phyloP scores from a whole-genome alignment of 2,113 vertebrate species.

The Nibea coibor region DNA sequence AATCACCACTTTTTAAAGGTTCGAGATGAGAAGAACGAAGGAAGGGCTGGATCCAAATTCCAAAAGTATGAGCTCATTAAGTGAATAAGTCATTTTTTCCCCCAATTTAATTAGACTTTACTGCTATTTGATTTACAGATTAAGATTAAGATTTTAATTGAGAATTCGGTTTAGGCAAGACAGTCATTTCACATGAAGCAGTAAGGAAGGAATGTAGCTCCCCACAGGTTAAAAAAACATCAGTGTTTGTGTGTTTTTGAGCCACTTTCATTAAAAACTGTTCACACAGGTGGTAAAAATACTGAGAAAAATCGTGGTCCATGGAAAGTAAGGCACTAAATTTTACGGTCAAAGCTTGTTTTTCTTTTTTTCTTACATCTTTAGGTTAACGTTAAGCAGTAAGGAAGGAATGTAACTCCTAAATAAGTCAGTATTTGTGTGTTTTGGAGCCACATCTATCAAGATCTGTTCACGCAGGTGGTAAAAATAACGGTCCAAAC shows the following conservation, averaged over 20 bases:
- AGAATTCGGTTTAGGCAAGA: background rate
- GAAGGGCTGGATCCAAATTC: background rate
- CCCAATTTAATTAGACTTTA: conserved; percentile 1
- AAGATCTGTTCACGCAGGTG: background rate
- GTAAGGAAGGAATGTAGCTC: conserved; percentile 16
- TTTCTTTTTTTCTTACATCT: background rate
- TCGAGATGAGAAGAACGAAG: background rate
- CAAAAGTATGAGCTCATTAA: background rate
- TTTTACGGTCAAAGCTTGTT: background rate
- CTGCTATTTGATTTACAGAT: conserved; percentile 9
- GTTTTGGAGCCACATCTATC: background rate
- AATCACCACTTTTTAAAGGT: background rate
- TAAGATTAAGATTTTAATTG: conserved; percentile 30
- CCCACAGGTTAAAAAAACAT: background rate
- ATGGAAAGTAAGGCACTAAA: background rate
- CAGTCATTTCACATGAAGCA: conserved; percentile 3
- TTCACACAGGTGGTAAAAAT: background rate
- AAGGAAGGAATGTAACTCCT: conserved; percentile 8
- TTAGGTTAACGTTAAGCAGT: background rate
- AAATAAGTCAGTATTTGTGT: background rate
- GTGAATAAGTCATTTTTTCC: background rate
- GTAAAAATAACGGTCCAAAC: background rate
- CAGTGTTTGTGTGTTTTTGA: background rate
- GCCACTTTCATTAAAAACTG: background rate
- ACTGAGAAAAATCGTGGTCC: too few species aligned